Conservation (phyloP, 92 coral and sea anemone genomes). For the Porites divaricata region DNA sequence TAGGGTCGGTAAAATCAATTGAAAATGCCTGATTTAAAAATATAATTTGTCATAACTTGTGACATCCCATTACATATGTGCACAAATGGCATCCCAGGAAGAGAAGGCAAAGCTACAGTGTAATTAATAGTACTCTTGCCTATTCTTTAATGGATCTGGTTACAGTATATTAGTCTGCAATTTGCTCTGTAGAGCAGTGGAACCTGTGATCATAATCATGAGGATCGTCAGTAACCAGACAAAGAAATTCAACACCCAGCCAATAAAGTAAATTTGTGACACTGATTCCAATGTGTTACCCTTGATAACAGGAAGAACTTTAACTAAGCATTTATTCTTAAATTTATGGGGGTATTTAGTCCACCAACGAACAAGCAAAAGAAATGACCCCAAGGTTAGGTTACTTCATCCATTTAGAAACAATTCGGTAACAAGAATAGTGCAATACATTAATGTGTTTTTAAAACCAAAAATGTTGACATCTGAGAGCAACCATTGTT, state of each 20-base stretch:
- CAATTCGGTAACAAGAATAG: no score
- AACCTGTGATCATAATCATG: constrained; percentile 48
- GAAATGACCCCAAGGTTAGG: not conserved
- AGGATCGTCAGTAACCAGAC: constrained; percentile 43
- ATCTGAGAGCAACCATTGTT: not conserved
- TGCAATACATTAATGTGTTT: not conserved
- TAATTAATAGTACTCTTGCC: no score
- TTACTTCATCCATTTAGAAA: no score
- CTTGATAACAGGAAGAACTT: not conserved
- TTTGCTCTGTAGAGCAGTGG: constrained; percentile 40
- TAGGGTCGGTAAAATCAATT: no score
- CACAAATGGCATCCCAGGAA: no score
- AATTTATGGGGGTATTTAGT: not conserved
- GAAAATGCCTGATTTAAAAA: no score
- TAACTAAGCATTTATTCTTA: no score
- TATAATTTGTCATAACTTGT: no score
- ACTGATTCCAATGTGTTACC: not conserved
- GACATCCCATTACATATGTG: no score
- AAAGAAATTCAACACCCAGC: constrained; percentile 20
- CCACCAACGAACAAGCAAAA: not conserved
- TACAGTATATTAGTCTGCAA: constrained; percentile 18
- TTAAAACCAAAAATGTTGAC: not conserved
- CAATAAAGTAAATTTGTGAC: not conserved
- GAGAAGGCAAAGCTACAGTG: no score
- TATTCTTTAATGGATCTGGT: not conserved